Evolutionary conservation across 2,888 invertebrate genomes (phyloP).

Genomic region (Acrobasis consociella): DNA sequence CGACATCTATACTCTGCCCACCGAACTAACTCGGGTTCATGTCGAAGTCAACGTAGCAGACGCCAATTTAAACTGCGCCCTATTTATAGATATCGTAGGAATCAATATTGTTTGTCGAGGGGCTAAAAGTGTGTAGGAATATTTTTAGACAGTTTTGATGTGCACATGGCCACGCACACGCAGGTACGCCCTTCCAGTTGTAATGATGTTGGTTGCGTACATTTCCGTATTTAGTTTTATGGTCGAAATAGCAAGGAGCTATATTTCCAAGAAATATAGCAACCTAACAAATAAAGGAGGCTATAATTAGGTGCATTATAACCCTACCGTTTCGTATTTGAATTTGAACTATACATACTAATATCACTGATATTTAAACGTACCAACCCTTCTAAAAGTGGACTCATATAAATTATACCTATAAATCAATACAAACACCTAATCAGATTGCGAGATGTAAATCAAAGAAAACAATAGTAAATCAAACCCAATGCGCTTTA

Average conservation of each 20-base stretch:
- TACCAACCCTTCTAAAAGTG: too few relatives aligned
- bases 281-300: neutral
- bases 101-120: slow-evolving; percentile 22
- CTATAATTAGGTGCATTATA: too few relatives aligned
- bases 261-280: slow-evolving; percentile 12
- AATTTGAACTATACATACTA: too few relatives aligned
- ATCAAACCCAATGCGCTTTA: neutral
- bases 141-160: slow-evolving; percentile 22
- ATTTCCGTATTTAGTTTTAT: slow-evolving; percentile 21
- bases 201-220: slow-evolving; percentile 16
- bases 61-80: neutral
- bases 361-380: too few relatives aligned
- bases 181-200: slow-evolving; percentile 20
- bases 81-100: slow-evolving; percentile 20
- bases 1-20: slow-evolving; percentile 63
- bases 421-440: neutral
- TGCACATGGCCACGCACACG: slow-evolving; percentile 24
- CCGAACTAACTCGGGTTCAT: slow-evolving; percentile 44
- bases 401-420: too few relatives aligned
- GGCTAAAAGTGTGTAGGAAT: slow-evolving; percentile 6
- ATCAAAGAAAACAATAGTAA: neutral
- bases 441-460: neutral
- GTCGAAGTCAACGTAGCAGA: slow-evolving; percentile 30
- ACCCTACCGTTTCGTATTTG: too few relatives aligned
- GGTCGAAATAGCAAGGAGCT: slow-evolving; percentile 6